phyloP scores from a whole-genome alignment of 2,797 vertebrate genomes.

The Mormyrops boulengeri region DNA sequence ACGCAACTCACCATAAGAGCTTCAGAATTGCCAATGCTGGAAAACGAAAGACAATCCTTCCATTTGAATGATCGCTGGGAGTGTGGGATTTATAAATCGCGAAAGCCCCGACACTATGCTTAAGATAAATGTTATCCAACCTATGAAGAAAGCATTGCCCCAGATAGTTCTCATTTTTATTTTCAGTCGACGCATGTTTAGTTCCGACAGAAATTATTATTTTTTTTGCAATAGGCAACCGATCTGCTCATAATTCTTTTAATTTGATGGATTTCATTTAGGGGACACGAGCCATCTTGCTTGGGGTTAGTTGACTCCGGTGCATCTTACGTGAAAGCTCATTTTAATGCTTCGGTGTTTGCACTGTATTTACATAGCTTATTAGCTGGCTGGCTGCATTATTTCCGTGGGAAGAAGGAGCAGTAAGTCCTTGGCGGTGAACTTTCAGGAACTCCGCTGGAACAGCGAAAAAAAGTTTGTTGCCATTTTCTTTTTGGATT shows the following conservation, averaged over 20 bases:
- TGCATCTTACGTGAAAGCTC: conserved; percentile 5
- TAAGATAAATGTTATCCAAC: not conserved
- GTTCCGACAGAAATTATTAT: not conserved
- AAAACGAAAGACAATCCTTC: not conserved
- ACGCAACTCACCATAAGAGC: not conserved
- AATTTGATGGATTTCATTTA: not conserved
- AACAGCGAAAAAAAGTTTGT: conserved; percentile 16
- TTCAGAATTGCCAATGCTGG: not conserved
- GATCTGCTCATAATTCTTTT: not conserved
- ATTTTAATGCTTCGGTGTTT: conserved; percentile 15
- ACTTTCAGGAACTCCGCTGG: conserved; percentile 57
- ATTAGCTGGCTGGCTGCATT: conserved; percentile 27
- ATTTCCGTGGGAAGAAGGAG: conserved; percentile 58
- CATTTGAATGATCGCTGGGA: not conserved
- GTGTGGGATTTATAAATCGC: conserved; percentile 1
- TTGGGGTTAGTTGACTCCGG: not conserved
- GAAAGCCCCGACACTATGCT: not conserved
- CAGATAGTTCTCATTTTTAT: not conserved
- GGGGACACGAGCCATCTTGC: not conserved
- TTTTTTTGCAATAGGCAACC: not conserved
- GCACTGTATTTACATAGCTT: conserved; percentile 54
- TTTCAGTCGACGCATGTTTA: not conserved
- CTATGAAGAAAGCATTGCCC: not conserved
- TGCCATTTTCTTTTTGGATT: not conserved
- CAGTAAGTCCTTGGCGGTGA: conserved; percentile 32